Evolutionary conservation across 2,888 invertebrate genomes (phyloP), one percentile per base, ranked within the genome.

Genomic region (Drosophila acutilabella): DNA sequence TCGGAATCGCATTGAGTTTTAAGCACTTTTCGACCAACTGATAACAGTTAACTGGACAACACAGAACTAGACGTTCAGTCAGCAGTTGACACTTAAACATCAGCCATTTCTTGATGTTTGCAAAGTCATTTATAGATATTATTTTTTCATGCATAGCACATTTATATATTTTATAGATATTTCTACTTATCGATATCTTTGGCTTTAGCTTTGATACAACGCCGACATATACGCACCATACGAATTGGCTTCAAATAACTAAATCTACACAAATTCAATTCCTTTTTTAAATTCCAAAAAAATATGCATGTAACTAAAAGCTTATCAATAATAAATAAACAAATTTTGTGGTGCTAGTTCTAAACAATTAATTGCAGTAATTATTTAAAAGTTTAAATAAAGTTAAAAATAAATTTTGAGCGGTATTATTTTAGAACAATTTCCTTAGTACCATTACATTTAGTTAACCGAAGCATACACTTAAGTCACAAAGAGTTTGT

Each of bases 1-100:
- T 80, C 59, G 51, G 59, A 14, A 41, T 53, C 60, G 38, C 60
- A 54, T 42, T 54, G 44, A 50, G 60, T 61, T 53, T 38, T 44
- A 51, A 71, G 44, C 62, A 77, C 73, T 77, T 75, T 61, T 53
- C 60, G 33, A n/a, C 13, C 64, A n/a, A 36, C 66, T 58, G 86
- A 81, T 83, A 81, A 66, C 68, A 68, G 74, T 56, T 58, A 58
- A 41, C 64, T 47, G 60, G 11, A 6, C 23, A 23, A 23, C 23
- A 23, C 23, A 23, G 23, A 23, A 50, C 51, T 51, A 53, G n/a
- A 64, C 41, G 16, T 30, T 36, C 33, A 20, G 18, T 33, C 16
- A 42, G 41, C 68, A 51, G 26, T 45, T 58, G 44, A 33, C 40
- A 48, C 20, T 47, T 50, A 41, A 54, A 11, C 47, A 41, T 11